Evolutionary conservation across 2,888 invertebrate genomes (phyloP).

Genomic region (Napeogenes sylphis): DNA sequence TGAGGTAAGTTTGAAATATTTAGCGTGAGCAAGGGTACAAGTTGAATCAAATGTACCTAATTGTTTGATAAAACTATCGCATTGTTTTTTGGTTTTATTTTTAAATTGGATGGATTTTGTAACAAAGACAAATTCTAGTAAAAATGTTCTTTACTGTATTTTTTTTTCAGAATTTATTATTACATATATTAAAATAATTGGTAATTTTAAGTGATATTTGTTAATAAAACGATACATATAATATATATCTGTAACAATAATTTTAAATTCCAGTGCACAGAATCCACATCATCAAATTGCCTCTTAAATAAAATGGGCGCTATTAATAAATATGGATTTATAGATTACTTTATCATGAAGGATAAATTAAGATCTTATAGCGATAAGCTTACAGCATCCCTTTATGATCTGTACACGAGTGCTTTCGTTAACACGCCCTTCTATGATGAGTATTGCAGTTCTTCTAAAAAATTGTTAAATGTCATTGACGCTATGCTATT

Average conservation of each 20-base stretch:
- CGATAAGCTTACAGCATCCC: constrained; percentile 40
- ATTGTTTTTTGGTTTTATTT: no score
- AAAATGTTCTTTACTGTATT: no score
- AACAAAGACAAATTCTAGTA: no score
- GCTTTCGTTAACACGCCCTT: constrained; percentile 46
- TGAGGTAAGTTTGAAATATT: constrained; percentile 17
- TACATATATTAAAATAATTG: no score
- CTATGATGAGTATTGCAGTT: constrained; percentile 56
- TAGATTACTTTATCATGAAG: constrained; percentile 67
- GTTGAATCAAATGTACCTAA: no score
- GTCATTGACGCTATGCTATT: constrained; percentile 60
- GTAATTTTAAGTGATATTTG: no score
- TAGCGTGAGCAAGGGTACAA: neutral
- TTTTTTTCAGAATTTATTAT: no score
- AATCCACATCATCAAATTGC: constrained; percentile 51
- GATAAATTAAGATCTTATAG: constrained; percentile 47
- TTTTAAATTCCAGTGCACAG: constrained; percentile 51
- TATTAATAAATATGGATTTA: constrained; percentile 60
- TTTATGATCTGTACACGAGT: constrained; percentile 42
- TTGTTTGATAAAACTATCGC: no score
- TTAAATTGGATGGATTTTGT: no score
- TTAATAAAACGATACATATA: no score
- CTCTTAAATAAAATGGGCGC: constrained; percentile 57
- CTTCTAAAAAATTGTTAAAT: constrained; percentile 59
- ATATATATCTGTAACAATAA: neutral